phyloP scores from a whole-genome alignment of 2,113 vertebrate species.

The Cyrtonyx montezumae region DNA sequence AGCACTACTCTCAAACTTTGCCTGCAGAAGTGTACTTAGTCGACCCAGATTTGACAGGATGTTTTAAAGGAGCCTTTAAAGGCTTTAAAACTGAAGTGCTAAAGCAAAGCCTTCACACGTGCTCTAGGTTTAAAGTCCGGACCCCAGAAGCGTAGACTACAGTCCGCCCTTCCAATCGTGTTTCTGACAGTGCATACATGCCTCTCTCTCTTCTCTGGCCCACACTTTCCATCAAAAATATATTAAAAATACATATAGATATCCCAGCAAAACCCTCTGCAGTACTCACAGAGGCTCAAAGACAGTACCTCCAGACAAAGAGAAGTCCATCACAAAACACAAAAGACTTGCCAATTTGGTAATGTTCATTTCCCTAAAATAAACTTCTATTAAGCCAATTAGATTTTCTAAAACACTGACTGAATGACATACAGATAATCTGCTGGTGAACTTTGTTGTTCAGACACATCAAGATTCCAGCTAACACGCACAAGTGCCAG shows the following conservation, averaged over 20 bases:
- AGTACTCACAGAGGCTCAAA: not conserved
- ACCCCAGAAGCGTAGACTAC: not conserved
- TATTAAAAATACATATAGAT: not conserved
- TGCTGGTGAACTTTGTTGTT: not conserved
- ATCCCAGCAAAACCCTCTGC: not conserved
- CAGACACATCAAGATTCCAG: fast-evolving
- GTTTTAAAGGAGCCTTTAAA: not conserved
- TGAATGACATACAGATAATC: not conserved
- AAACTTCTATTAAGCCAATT: not conserved
- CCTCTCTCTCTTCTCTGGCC: not conserved
- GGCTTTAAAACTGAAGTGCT: not conserved
- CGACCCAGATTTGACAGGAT: not conserved
- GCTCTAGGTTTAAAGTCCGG: not conserved
- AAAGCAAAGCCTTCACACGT: not conserved
- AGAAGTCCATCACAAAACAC: not conserved
- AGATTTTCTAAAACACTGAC: not conserved
- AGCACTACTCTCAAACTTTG: not conserved
- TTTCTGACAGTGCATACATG: not conserved
- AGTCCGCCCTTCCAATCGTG: not conserved
- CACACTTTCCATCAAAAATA: not conserved
- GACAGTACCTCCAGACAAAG: not conserved
- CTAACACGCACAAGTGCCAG: not conserved
- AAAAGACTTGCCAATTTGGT: not conserved
- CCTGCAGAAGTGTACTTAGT: not conserved
- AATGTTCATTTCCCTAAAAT: not conserved